A percentile compares a stretch with the other conserved stretches of the same genome.
Evolutionary conservation across 2,888 invertebrate genomes (phyloP).

Genomic region (Apamea monoglypha): DNA sequence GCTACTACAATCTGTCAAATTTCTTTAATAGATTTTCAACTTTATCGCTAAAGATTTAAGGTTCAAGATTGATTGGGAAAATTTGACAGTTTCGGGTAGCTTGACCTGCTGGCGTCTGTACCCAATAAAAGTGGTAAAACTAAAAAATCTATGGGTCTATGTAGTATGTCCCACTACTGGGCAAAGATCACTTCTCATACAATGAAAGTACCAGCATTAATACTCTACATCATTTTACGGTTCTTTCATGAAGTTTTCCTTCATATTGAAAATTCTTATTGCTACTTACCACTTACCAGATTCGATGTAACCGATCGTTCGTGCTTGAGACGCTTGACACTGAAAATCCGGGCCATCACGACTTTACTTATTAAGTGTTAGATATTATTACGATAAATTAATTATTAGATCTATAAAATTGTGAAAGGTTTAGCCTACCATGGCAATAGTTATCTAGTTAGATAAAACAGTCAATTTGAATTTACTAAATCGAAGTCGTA

Average conservation of each 20-base stretch:
- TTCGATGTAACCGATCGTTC: neutral
- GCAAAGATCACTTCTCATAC: neutral
- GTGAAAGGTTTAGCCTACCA: constrained; percentile 13
- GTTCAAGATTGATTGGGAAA: no score
- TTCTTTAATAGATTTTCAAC: no score
- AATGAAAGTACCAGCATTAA: neutral
- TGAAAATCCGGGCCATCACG: neutral
- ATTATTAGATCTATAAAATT: constrained; percentile 18
- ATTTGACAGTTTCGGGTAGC: no score
- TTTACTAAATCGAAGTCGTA: constrained; percentile 12
- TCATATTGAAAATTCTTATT: neutral
- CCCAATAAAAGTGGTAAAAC: neutral
- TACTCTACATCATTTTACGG: neutral
- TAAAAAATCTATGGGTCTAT: neutral
- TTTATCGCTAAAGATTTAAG: no score
- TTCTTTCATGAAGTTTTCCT: neutral
- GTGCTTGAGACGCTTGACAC: neutral
- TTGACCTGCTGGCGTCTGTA: no score
- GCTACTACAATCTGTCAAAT: no score
- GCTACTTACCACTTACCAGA: neutral
- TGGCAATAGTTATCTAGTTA: constrained; percentile 7
- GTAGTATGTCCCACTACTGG: neutral
- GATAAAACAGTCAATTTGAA: constrained; percentile 36
- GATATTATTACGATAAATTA: constrained; percentile 10
- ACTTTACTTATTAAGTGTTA: constrained; percentile 13